Evolutionary conservation across 2,888 invertebrate genomes (phyloP), one percentile per base, ranked within the genome.

Genomic region (Protodeltote pygarga): DNA sequence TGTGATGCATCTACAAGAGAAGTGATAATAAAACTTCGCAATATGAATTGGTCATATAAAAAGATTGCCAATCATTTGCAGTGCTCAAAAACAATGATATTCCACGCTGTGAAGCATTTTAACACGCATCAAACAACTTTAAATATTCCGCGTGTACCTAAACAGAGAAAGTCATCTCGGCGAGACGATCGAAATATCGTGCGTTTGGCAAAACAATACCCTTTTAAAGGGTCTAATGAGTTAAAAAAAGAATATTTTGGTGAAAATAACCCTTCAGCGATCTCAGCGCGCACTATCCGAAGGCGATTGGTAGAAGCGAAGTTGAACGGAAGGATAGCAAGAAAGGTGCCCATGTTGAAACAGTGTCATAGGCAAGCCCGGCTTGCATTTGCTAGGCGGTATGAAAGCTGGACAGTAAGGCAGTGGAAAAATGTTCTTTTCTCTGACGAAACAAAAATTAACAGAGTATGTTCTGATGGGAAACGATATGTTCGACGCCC

Each of bases 221-320:
- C 21, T 39, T 39, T 28, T 38, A 25, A 20, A 20, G 6, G 27
- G 19, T 25, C 11, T 17, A 27, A 14, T 35, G 25, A 32, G 37
- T 37, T 37, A 27, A 35, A 23, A 24, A 45, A 47, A 38, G 40
- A 25, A 25, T 32, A 34, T 32, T 32, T 35, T 19, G n/a, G n/a
- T n/a, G n/a, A n/a, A n/a, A n/a, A n/a, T n/a, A n/a, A n/a, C n/a
- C n/a, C n/a, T n/a, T n/a, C 27, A 37, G 37, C 32, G 27, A 42
- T 49, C 33, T 49, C 42, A n/a, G 49, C 49, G 38, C 49, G 37
- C 32, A 37, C 37, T 42, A 37, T 49, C 37, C 42, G 42, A 49
- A 42, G 28, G 13, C 32, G 42, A 32, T 41, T 38, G 37, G 48
- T 35, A 48, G 17, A 48, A 31, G 40, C 33, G 29, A 34, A 48